Percentiles rank a stretch among this genome's conserved stretches.
phyloP scores from a whole-genome alignment of 2,113 vertebrate species.

The Microtus ochrogaster region DNA sequence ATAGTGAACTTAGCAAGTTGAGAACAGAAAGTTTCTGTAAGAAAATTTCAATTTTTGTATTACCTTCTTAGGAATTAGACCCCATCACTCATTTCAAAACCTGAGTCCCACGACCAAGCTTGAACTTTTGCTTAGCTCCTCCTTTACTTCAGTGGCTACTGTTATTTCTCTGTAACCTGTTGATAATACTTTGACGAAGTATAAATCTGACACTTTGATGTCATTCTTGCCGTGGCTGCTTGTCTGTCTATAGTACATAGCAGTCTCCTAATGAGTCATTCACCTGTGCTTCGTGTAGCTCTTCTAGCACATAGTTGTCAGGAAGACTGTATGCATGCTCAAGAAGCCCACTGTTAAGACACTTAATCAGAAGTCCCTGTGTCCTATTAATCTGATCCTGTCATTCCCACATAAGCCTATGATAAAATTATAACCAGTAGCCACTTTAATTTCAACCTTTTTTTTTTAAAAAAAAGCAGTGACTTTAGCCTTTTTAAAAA shows the following conservation, averaged over 20 bases:
- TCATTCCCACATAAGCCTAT: not conserved
- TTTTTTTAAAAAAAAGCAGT: not conserved
- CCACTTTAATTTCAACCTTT: not conserved
- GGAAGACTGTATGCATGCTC: not conserved
- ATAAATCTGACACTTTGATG: not conserved
- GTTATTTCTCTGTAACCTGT: not conserved
- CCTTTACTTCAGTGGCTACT: not conserved
- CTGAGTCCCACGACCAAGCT: not conserved
- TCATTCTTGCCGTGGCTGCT: not conserved
- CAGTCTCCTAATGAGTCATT: not conserved
- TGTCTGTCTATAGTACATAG: not conserved
- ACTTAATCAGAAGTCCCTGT: not conserved
- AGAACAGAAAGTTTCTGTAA: not conserved
- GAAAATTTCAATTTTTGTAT: conserved; percentile 2
- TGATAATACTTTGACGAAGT: not conserved
- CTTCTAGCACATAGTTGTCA: not conserved
- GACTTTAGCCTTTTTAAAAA: not conserved
- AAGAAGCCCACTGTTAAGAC: not conserved
- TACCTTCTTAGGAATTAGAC: not conserved
- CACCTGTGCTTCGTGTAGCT: not conserved
- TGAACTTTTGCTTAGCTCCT: not conserved
- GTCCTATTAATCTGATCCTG: not conserved
- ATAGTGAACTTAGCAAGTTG: conserved; percentile 14
- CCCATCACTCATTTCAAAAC: not conserved
- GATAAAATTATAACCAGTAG: conserved; percentile 7